Conservation (phyloP, 2,888 invertebrate genomes). For the Cephus nigrinus region DNA sequence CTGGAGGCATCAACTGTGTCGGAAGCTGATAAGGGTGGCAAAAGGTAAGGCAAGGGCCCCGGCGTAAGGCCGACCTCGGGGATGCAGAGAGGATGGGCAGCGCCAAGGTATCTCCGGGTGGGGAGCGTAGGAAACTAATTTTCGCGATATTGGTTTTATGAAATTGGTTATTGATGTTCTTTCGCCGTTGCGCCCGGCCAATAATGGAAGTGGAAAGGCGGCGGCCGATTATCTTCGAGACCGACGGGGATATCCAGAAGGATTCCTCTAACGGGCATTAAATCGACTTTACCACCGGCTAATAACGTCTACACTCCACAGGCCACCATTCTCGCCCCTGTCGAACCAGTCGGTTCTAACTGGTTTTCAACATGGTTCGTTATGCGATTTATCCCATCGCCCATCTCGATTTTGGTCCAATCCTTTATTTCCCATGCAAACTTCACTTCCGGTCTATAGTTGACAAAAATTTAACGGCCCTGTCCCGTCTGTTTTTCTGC, state of each 20-base stretch:
- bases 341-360: background rate
- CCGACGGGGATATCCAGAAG: slow-evolving; percentile 22
- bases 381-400: background rate
- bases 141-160: slow-evolving; percentile 61
- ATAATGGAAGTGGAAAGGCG: slow-evolving; percentile 44
- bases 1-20: background rate
- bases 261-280: slow-evolving; percentile 47
- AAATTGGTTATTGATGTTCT: slow-evolving; percentile 63
- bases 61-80: background rate
- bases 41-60: background rate
- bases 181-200: slow-evolving; percentile 37
- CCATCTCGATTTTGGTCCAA: background rate
- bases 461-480: slow-evolving; percentile 53
- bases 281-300: slow-evolving; percentile 38
- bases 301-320: background rate
- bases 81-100: background rate
- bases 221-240: slow-evolving; percentile 34
- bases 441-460: slow-evolving; percentile 28
- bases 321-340: background rate
- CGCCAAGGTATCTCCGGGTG: background rate
- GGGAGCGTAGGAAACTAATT: slow-evolving; percentile 52
- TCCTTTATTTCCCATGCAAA: background rate
- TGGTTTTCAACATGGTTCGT: background rate
- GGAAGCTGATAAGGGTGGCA: background rate
- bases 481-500: background rate